Conservation (phyloP, 2,797 vertebrate genomes). For the Pseudotriccus pelzelni region DNA sequence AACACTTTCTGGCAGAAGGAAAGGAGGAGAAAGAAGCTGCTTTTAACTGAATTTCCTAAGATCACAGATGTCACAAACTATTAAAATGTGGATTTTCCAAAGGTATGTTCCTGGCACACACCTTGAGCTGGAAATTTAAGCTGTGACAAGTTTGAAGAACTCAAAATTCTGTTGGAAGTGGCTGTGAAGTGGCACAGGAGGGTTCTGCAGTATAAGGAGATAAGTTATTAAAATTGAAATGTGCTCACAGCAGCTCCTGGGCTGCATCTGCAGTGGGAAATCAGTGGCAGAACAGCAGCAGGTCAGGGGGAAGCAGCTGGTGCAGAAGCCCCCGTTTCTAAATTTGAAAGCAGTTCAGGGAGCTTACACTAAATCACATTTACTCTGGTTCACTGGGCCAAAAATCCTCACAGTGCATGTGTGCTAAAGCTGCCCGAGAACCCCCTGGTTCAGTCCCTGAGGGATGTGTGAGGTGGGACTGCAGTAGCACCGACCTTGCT, state of each 20-base stretch:
- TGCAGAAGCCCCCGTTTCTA: background rate
- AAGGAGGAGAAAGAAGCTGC: background rate
- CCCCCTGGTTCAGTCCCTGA: background rate
- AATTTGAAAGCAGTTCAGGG: background rate
- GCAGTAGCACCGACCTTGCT: background rate
- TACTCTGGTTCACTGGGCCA: background rate
- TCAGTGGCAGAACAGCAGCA: background rate
- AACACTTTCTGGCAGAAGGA: background rate
- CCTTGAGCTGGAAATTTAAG: background rate
- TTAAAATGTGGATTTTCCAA: background rate
- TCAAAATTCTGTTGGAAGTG: background rate
- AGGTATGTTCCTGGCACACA: background rate
- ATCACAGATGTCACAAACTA: background rate
- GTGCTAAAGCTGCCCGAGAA: background rate
- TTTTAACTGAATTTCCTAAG: background rate
- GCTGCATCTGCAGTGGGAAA: background rate
- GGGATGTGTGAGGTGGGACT: background rate
- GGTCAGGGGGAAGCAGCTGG: background rate
- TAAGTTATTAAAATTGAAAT: background rate
- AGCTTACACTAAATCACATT: background rate
- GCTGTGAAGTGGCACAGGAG: background rate
- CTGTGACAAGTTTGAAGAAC: background rate
- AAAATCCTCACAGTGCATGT: background rate
- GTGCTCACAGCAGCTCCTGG: background rate
- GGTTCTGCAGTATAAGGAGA: background rate